A percentile compares a stretch with the other conserved stretches of the same genome.
Evolutionary conservation across 2,113 vertebrate species (phyloP).

Genomic region (Natator depressus): DNA sequence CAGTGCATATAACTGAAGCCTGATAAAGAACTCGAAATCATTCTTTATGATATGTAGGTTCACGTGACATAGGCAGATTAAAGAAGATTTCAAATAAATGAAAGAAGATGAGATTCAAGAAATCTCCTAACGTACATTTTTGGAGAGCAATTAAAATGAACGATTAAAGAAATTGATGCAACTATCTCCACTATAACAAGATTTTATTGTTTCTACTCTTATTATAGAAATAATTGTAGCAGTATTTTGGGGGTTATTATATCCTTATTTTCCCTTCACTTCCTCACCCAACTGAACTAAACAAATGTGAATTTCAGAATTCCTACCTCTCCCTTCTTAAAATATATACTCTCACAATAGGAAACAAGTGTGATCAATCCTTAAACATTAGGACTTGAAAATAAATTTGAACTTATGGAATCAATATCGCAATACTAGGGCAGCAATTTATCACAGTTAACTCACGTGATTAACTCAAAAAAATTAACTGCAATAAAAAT

Average conservation of each 20-base stretch:
- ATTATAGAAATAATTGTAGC: background rate
- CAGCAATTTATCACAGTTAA: background rate
- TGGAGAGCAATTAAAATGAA: background rate
- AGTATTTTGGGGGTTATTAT: background rate
- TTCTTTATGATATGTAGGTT: background rate
- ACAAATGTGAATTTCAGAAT: background rate
- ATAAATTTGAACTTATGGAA: background rate
- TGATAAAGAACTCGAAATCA: background rate
- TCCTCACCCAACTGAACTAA: background rate
- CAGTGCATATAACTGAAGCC: background rate
- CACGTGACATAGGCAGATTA: background rate
- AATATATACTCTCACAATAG: background rate
- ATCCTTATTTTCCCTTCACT: background rate
- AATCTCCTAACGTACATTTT: background rate
- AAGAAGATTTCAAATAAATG: background rate
- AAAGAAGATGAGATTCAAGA: background rate
- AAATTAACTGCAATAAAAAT: too few relatives aligned
- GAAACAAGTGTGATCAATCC: background rate
- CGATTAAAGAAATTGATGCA: background rate
- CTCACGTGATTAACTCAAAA: too few relatives aligned
- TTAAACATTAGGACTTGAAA: background rate
- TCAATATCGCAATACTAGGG: background rate
- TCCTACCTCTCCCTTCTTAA: background rate
- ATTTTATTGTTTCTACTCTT: background rate
- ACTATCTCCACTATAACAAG: background rate